phyloP scores from a whole-genome alignment of 2,797 vertebrate species.

The Pitangus sulphuratus region DNA sequence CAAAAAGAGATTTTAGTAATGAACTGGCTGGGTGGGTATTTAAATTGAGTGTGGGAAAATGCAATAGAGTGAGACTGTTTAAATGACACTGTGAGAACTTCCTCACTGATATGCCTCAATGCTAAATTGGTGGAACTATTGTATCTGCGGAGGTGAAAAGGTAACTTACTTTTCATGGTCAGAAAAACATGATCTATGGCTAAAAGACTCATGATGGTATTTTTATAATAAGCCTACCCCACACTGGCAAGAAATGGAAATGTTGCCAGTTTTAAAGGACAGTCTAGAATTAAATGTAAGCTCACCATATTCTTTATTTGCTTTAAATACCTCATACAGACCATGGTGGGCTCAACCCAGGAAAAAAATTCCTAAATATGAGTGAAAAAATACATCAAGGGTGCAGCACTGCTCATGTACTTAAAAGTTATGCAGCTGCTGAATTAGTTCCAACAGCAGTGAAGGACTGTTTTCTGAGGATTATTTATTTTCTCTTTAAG shows the following conservation, averaged over 20 bases:
- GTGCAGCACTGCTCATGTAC: background rate
- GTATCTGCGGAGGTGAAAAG: background rate
- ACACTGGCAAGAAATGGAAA: background rate
- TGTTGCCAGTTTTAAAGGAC: background rate
- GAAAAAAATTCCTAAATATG: background rate
- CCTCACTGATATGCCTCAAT: conserved; percentile 3
- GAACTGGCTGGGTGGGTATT: background rate
- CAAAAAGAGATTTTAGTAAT: background rate
- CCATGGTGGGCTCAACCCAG: background rate
- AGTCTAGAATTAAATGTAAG: background rate
- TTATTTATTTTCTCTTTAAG: background rate
- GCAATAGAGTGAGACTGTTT: conserved; percentile 40
- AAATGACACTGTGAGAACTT: conserved; percentile 61
- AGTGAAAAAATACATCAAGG: background rate
- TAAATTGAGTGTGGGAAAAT: conserved; percentile 53
- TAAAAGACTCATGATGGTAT: background rate
- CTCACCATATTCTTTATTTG: background rate
- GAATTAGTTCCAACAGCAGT: background rate
- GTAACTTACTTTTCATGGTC: background rate
- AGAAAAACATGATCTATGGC: conserved; percentile 20
- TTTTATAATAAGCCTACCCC: background rate
- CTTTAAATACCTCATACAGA: background rate
- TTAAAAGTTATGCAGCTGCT: background rate
- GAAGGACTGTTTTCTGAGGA: background rate
- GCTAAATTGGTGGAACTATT: conserved; percentile 16